phyloP scores from a whole-genome alignment of 2,797 vertebrate genomes.

The Sphaeramia orbicularis region DNA sequence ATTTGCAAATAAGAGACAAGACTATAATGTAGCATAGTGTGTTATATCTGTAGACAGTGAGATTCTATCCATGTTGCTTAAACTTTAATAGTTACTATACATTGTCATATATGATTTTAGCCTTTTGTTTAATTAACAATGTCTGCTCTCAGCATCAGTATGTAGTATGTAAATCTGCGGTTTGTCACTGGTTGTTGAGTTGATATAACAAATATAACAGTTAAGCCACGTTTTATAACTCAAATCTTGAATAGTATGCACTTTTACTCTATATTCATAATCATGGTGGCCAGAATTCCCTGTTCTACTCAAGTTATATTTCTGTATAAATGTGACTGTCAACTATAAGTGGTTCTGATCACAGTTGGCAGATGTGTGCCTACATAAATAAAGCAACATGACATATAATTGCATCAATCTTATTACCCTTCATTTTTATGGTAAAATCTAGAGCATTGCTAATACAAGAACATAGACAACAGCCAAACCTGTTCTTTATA shows the following conservation, averaged over 20 bases:
- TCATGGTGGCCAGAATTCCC: not conserved
- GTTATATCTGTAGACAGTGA: not conserved
- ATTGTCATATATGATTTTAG: too few species aligned
- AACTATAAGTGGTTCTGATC: constrained; percentile 2
- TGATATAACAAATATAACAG: too few species aligned
- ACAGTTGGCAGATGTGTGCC: constrained; percentile 4
- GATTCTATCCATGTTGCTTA: not conserved
- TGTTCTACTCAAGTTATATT: constrained; percentile 4
- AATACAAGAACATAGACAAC: constrained; percentile 54
- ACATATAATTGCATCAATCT: constrained; percentile 18
- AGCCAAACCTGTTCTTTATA: constrained; percentile 67
- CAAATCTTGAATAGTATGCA: not conserved
- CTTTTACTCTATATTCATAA: not conserved
- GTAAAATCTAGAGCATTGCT: constrained; percentile 31
- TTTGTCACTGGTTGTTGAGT: too few species aligned
- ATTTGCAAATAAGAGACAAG: not conserved
- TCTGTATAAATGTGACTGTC: constrained; percentile 3
- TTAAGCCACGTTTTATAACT: too few species aligned
- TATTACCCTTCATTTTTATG: constrained; percentile 17
- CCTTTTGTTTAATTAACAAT: too few species aligned
- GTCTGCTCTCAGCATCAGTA: too few species aligned
- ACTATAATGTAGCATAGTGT: not conserved
- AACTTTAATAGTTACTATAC: not conserved
- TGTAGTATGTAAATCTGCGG: too few species aligned
- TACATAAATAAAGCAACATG: not conserved